Evolutionary conservation across 2,888 invertebrate species (phyloP).

Genomic region (Brachyopa scutellaris): DNA sequence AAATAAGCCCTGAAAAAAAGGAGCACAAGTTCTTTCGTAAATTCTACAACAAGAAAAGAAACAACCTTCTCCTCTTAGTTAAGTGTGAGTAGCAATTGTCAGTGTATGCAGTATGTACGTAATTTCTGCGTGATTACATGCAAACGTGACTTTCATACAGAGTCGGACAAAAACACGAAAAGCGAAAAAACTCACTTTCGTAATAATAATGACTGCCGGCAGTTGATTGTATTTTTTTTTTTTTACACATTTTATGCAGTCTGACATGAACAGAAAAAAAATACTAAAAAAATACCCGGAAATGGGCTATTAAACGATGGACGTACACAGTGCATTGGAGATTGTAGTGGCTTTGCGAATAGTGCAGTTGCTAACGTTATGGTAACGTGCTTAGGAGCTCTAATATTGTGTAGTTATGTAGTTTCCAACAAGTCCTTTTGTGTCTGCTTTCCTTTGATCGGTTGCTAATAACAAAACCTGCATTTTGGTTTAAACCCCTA

Average conservation of each 20-base stretch:
- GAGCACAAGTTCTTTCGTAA: constrained; percentile 60
- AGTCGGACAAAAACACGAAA: neutral
- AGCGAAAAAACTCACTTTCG: constrained; percentile 35
- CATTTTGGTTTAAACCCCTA: neutral
- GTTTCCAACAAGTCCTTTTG: constrained; percentile 16
- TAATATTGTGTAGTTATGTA: constrained; percentile 28
- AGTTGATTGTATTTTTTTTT: constrained; percentile 28
- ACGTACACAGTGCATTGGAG: constrained; percentile 27
- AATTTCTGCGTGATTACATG: constrained; percentile 60
- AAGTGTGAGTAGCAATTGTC: constrained; percentile 39
- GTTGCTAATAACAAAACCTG: neutral
- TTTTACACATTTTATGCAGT: constrained; percentile 45
- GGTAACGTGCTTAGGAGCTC: constrained; percentile 18
- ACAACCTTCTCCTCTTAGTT: constrained; percentile 55
- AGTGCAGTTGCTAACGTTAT: neutral
- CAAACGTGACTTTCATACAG: constrained; percentile 57
- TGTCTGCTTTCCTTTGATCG: constrained; percentile 18
- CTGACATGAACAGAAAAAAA: constrained; percentile 6
- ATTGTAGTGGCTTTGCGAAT: constrained; percentile 16
- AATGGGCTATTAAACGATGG: constrained; percentile 57
- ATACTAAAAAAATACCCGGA: constrained; percentile 37
- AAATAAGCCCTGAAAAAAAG: constrained; percentile 35
- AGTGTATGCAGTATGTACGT: constrained; percentile 1
- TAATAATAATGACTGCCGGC: constrained; percentile 55
- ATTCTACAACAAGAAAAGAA: too few relatives aligned